Conservation (phyloP, 1,140 invertebrate genomes). For the Drosophila pruinosa region DNA sequence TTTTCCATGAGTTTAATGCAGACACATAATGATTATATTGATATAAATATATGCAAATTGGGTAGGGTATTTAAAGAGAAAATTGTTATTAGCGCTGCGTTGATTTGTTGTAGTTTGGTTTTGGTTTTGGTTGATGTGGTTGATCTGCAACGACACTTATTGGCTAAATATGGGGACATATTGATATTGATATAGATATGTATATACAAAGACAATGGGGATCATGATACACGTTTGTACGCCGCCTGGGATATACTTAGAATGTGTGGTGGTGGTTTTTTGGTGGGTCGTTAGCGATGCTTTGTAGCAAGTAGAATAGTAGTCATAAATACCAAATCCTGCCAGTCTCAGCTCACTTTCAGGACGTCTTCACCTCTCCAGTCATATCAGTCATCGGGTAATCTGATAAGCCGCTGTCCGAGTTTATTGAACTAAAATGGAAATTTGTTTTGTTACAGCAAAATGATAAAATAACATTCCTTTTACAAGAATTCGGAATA, state of each 20-base stretch:
- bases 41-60: slow-evolving; percentile 9
- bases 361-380: background rate
- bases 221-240: slow-evolving; percentile 67
- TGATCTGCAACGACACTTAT: slow-evolving; percentile 73
- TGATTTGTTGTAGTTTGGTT: slow-evolving; percentile 77
- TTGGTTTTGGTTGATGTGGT: slow-evolving; percentile 62
- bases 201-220: slow-evolving; percentile 43
- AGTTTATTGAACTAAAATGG: slow-evolving; percentile 32
- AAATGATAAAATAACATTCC: too few species aligned
- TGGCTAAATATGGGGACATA: slow-evolving; percentile 49
- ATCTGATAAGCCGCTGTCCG: background rate
- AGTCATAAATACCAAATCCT: slow-evolving; percentile 80
- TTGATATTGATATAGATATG: slow-evolving; percentile 34
- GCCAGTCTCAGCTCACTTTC: slow-evolving; percentile 35
- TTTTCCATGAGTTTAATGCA: slow-evolving; percentile 32
- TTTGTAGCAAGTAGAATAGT: slow-evolving; percentile 75
- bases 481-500: too few species aligned
- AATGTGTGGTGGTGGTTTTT: slow-evolving; percentile 56
- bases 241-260: slow-evolving; percentile 73
- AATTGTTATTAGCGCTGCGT: slow-evolving; percentile 60
- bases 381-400: background rate
- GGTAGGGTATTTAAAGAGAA: slow-evolving; percentile 50
- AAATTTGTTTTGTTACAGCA: background rate
- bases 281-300: slow-evolving; percentile 67
- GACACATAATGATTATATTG: background rate